Conservation (phyloP, 2,888 invertebrate genomes). For the Rhagophthalmus giganteus region DNA sequence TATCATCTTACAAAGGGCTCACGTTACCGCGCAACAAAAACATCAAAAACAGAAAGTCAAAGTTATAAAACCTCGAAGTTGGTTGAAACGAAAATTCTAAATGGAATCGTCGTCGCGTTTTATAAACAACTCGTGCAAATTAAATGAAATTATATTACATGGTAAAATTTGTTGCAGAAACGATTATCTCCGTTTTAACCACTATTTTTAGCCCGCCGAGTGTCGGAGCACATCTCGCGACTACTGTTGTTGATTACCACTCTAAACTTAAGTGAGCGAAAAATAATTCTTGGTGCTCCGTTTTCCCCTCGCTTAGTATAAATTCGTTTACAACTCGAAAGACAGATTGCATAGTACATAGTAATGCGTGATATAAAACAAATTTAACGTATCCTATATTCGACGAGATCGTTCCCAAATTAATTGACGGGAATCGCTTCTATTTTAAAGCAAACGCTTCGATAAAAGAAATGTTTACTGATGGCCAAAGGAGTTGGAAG, state of each 20-base stretch:
- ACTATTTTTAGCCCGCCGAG: slow-evolving; percentile 22
- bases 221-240: slow-evolving; percentile 13
- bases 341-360: slow-evolving; percentile 7
- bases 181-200: slow-evolving; percentile 17
- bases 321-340: slow-evolving; percentile 18
- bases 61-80: neutral
- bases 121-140: slow-evolving; percentile 9
- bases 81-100: neutral
- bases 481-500: too few relatives aligned
- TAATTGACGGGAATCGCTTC: too few relatives aligned
- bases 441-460: too few relatives aligned
- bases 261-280: slow-evolving; percentile 25
- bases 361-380: neutral
- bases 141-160: slow-evolving; percentile 15
- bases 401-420: too few relatives aligned
- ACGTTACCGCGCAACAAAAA: neutral
- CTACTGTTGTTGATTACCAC: slow-evolving; percentile 19
- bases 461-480: too few relatives aligned
- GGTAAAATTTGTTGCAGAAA: slow-evolving; percentile 7
- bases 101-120: neutral
- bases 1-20: neutral
- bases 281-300: slow-evolving; percentile 21
- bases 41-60: neutral
- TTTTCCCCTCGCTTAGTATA: slow-evolving; percentile 12
- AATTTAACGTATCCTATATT: neutral